Evolutionary conservation across 37 sponge, comb jelly and placozoan species (phyloP).

Genomic region (Geodia barretti): DNA sequence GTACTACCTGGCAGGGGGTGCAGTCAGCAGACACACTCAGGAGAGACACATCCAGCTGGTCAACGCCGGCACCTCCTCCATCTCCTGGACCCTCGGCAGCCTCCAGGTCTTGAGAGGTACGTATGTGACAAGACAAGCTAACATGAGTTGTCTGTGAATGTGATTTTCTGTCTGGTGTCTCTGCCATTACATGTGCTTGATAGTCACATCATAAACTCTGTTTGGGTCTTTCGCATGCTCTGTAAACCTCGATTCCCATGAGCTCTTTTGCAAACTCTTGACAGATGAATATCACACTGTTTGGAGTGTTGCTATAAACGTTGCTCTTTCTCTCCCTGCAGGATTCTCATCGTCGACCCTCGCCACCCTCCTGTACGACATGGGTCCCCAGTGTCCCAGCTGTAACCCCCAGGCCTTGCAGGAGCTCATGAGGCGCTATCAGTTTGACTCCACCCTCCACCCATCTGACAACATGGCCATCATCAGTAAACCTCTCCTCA

Average conservation of each 20-base stretch:
- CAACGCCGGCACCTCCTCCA: constrained; percentile 20
- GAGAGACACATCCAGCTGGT: constrained; percentile 47
- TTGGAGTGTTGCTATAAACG: no score
- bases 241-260: neutral
- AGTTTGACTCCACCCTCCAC: constrained; percentile 8
- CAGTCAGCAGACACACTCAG: constrained; percentile 27
- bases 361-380: constrained; percentile 32
- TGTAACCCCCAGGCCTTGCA: constrained; percentile 21
- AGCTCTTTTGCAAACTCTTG: no score
- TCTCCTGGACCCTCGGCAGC: constrained; percentile 58
- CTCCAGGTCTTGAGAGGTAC: constrained; percentile 52
- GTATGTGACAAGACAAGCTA: no score
- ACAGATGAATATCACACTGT: no score
- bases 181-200: no score
- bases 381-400: constrained; percentile 58
- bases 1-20: constrained; percentile 71
- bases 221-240: neutral
- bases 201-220: no score
- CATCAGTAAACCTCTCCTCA: constrained; percentile 1
- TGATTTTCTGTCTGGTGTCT: neutral
- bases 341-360: constrained; percentile 24
- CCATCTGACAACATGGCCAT: neutral
- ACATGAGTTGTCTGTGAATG: neutral
- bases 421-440: neutral
- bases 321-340: neutral